Base-by-base conservation (phyloP, 2,888 invertebrate species). In the Helicoverpa assulta region DNA sequence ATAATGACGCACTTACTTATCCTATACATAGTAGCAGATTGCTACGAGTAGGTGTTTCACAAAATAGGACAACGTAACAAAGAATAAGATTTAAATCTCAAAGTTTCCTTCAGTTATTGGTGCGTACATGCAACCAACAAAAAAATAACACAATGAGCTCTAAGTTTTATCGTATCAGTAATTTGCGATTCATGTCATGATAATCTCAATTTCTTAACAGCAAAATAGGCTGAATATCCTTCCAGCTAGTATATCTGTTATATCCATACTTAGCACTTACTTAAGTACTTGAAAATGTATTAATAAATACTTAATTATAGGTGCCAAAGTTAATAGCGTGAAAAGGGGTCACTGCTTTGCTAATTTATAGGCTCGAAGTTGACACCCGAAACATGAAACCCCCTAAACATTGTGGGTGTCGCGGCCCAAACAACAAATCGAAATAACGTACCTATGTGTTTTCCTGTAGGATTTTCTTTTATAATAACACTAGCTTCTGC, bases 331-430 rank as follows among this genome's bases (percentile, higher is more conserved):
- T 67, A 72, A 47, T 64, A 56, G 65, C 52, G 60, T 70, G 63
- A 69, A 84, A 82, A 81, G 76, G 72, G 80, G 77, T 81, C 77
- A 84, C 72, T 79, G 81, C 70, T 72, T 81, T 67, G 72, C 78
- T 75, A 80, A 81, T 81, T 76, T 73, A 82, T 61, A 75, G 75
- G 78, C 72, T 73, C 76, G 70, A 65, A 75, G 67, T 63, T 66
- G 63, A 63, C 67, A 66, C 64, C 73, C 73, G 66, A 75, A 78
- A 72, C 76, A 75, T 69, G 73, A 58, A 75, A 77, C 60, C 67
- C 70, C 66, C 33, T 65, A 71, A 47, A 21, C 14, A 14, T 51
- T 66, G 21, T 59, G 57, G 29, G n/a, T 29, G 55, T 47, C 43
- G 55, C 18, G 26, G 26, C 47, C 62, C 33, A 29, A 43, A 29